Conservation (phyloP, 23 tunicate genomes). For the Halocynthia aurantium region DNA sequence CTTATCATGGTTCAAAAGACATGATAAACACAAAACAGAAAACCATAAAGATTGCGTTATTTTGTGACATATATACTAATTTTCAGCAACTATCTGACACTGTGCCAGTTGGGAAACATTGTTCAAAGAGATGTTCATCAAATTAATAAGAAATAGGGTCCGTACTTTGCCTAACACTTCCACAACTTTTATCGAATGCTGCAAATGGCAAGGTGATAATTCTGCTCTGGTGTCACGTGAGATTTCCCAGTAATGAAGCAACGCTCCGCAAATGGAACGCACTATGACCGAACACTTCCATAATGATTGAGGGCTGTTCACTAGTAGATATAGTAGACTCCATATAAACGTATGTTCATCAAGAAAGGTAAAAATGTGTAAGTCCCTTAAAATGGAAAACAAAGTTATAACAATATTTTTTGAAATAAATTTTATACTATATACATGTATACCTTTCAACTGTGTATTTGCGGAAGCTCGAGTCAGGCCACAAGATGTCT, state of each 20-base stretch:
- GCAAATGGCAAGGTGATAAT: slow-evolving; percentile 24
- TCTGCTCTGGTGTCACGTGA: slow-evolving; percentile 27
- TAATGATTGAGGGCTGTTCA: slow-evolving; percentile 50
- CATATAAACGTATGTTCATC: slow-evolving; percentile 74
- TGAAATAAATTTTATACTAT: too few relatives aligned
- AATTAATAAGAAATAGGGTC: too few relatives aligned
- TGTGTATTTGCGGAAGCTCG: slow-evolving; percentile 50
- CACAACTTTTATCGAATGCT: slow-evolving; percentile 43
- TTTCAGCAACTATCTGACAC: not conserved
- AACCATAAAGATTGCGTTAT: not conserved
- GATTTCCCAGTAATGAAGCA: slow-evolving; percentile 62
- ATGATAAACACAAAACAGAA: not conserved
- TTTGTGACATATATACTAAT: not conserved
- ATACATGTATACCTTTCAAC: slow-evolving; percentile 52
- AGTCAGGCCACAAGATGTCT: slow-evolving; percentile 65
- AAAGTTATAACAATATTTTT: too few relatives aligned
- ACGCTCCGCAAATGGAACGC: slow-evolving; percentile 57
- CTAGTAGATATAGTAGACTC: slow-evolving; percentile 36
- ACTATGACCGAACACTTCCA: slow-evolving; percentile 49
- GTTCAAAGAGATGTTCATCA: too few relatives aligned
- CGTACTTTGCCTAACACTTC: slow-evolving; percentile 55
- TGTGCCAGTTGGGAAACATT: not conserved
- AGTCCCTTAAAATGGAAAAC: slow-evolving; percentile 34
- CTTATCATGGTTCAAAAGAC: too few relatives aligned
- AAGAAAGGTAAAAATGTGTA: slow-evolving; percentile 59